Evolutionary conservation across 2,797 vertebrate species (phyloP).

Genomic region (Rachycentron canadum): DNA sequence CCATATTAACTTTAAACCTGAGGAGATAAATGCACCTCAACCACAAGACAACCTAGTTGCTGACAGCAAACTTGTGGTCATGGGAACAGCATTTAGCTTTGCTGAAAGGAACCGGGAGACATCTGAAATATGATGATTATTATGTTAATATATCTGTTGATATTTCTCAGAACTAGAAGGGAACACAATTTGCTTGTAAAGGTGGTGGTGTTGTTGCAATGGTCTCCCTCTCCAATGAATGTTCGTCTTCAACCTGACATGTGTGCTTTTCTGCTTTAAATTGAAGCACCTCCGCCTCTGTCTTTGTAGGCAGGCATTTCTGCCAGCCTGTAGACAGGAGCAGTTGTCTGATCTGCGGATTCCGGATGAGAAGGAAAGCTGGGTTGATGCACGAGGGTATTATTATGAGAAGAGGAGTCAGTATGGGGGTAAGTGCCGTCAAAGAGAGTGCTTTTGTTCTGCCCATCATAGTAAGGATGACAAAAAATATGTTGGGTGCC

Average conservation of each 20-base stretch:
- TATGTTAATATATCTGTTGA: too few relatives aligned
- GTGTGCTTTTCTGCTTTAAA: not conserved
- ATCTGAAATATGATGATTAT: too few relatives aligned
- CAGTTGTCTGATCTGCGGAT: constrained; percentile 4
- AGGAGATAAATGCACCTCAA: too few relatives aligned
- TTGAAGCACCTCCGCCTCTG: constrained; percentile 5
- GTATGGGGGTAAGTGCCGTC: not conserved
- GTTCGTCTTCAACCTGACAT: not conserved
- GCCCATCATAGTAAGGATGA: not conserved
- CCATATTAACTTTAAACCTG: too few relatives aligned
- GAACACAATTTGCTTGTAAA: not conserved
- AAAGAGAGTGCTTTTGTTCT: not conserved
- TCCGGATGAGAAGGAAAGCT: constrained; percentile 6
- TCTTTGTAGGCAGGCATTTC: too few relatives aligned
- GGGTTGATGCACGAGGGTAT: not conserved
- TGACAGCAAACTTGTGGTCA: too few relatives aligned
- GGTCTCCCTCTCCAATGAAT: not conserved
- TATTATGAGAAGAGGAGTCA: not conserved
- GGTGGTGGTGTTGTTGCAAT: not conserved
- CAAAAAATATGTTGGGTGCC: not conserved
- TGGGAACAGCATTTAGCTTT: too few relatives aligned
- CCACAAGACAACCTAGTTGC: too few relatives aligned
- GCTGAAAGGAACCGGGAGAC: too few relatives aligned
- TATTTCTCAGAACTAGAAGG: not conserved
- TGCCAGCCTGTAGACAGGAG: not conserved